Conservation (phyloP, 2,888 invertebrate species). For the Linnaemya vulpina region DNA sequence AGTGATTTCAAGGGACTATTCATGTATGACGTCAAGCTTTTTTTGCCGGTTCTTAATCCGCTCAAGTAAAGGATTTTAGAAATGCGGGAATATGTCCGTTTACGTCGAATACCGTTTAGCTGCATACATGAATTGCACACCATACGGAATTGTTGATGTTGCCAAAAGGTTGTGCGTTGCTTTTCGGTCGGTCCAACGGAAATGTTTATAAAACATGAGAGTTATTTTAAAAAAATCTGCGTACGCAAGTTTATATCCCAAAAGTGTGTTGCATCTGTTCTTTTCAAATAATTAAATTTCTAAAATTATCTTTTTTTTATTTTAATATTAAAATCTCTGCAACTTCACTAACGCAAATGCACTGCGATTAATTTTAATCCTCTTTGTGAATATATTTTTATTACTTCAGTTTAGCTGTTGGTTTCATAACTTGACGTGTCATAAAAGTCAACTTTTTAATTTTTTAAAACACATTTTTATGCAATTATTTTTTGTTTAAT, state of each 20-base stretch:
- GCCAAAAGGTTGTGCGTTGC: too few species aligned
- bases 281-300: neutral
- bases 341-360: neutral
- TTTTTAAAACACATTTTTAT: conserved; percentile 14
- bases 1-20: too few species aligned
- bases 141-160: too few species aligned
- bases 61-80: too few species aligned
- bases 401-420: conserved; percentile 17
- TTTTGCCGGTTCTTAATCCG: too few species aligned
- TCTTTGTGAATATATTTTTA: neutral
- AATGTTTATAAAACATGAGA: too few species aligned
- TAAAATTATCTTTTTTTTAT: neutral
- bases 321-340: neutral
- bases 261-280: neutral
- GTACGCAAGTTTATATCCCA: neutral
- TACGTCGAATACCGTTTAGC: too few species aligned
- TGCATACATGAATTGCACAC: too few species aligned
- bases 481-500: neutral
- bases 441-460: conserved; percentile 17
- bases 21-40: too few species aligned
- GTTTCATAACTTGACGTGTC: neutral
- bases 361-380: neutral
- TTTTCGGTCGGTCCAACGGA: too few species aligned
- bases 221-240: too few species aligned
- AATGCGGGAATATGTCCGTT: too few species aligned